Conservation (phyloP, 2,797 vertebrate genomes). For the Phalloptychus januarius region DNA sequence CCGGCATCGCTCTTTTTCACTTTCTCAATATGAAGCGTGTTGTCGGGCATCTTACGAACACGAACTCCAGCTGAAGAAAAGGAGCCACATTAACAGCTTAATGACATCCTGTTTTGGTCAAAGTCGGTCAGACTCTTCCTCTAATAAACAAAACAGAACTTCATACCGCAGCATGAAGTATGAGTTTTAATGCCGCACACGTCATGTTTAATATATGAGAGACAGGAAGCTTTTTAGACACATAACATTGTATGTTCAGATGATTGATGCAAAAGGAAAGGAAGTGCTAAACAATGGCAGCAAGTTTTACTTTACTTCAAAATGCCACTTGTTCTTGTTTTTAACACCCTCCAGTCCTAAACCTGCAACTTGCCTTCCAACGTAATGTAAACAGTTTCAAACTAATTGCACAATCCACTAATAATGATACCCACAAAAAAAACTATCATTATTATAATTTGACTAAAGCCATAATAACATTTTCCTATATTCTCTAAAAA, state of each 20-base stretch:
- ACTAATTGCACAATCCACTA: background rate
- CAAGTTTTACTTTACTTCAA: background rate
- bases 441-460: background rate
- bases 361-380: background rate
- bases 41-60: conserved; percentile 49
- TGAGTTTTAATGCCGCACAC: background rate
- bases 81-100: background rate
- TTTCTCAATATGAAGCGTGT: conserved; percentile 62
- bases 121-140: too few species aligned
- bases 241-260: background rate
- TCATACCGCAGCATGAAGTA: background rate
- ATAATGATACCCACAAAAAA: background rate
- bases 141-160: background rate
- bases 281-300: background rate
- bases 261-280: background rate
- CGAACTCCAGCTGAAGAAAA: conserved; percentile 34
- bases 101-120: background rate
- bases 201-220: background rate
- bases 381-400: background rate
- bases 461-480: background rate
- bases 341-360: background rate
- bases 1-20: conserved; percentile 71
- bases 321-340: background rate
- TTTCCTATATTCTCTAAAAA: background rate
- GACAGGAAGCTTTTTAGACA: background rate